A percentile compares a stretch with the other conserved stretches of the same genome.
Conservation (phyloP, 2,888 invertebrate species). For the Fabriciana adippe region DNA sequence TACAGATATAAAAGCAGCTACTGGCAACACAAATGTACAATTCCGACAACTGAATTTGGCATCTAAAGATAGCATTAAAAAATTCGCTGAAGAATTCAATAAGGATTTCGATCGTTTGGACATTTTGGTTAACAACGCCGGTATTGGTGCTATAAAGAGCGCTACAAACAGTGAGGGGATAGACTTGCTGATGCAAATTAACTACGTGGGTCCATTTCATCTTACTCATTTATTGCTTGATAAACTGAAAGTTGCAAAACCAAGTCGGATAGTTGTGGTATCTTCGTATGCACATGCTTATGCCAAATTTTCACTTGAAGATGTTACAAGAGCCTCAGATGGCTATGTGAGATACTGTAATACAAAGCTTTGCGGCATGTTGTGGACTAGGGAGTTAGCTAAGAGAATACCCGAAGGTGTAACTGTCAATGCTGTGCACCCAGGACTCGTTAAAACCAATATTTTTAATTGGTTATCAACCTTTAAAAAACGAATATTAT, state of each 20-base stretch:
- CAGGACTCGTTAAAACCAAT: constrained; percentile 90
- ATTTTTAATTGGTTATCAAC: constrained; percentile 85
- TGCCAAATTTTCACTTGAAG: constrained; percentile 74
- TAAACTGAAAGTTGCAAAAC: constrained; percentile 62
- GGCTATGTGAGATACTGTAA: constrained; percentile 58
- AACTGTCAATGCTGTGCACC: constrained; percentile 91
- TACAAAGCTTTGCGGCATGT: constrained; percentile 67
- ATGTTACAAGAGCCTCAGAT: constrained; percentile 43
- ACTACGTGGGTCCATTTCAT: constrained; percentile 87
- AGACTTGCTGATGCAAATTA: constrained; percentile 84
- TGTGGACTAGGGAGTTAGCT: constrained; percentile 69
- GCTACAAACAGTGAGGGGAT: constrained; percentile 81
- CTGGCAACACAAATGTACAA: constrained; percentile 87
- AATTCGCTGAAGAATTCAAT: constrained; percentile 84
- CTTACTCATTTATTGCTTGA: constrained; percentile 85
- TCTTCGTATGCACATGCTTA: constrained; percentile 61
- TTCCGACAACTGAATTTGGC: constrained; percentile 78
- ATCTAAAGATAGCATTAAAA: constrained; percentile 75
- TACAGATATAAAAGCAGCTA: constrained; percentile 85
- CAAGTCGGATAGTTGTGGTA: constrained; percentile 71
- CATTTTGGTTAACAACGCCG: constrained; percentile 85
- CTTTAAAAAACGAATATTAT: constrained; percentile 67
- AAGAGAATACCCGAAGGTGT: constrained; percentile 78
- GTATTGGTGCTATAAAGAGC: constrained; percentile 61
- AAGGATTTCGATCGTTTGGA: constrained; percentile 76